A percentile compares a stretch with the other conserved stretches of the same genome.
Conservation (phyloP, 2,888 invertebrate genomes). For the Cremastobaeus sp. region DNA sequence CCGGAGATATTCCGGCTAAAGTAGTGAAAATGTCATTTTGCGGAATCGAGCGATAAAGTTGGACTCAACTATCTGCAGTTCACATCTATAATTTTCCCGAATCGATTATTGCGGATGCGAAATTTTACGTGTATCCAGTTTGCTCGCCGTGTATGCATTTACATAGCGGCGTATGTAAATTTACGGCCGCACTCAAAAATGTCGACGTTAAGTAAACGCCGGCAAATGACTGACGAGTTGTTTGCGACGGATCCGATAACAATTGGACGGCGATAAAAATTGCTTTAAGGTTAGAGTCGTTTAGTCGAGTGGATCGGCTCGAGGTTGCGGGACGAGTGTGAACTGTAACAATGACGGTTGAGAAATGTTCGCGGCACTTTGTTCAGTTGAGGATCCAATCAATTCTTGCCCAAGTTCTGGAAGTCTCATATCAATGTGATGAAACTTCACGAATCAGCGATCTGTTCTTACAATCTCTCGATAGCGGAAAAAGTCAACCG, state of each 20-base stretch:
- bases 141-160: slow-evolving; percentile 22
- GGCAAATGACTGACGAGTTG: slow-evolving; percentile 12
- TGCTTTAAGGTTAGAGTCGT: slow-evolving; percentile 25
- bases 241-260: background rate
- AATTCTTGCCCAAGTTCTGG: slow-evolving; percentile 46
- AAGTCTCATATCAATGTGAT: slow-evolving; percentile 45
- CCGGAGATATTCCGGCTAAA: slow-evolving; percentile 34
- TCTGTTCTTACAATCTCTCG: slow-evolving; percentile 31
- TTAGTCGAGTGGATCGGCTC: slow-evolving; percentile 27
- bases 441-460: slow-evolving; percentile 46
- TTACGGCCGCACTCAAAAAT: slow-evolving; percentile 13
- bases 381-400: slow-evolving; percentile 47
- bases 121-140: slow-evolving; percentile 18
- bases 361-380: slow-evolving; percentile 34
- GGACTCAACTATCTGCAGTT: slow-evolving; percentile 27
- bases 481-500: slow-evolving; percentile 25
- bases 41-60: slow-evolving; percentile 48
- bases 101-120: slow-evolving; percentile 33
- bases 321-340: slow-evolving; percentile 22
- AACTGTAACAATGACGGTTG: slow-evolving; percentile 39
- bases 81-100: slow-evolving; percentile 41
- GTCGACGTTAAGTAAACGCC: background rate
- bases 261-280: slow-evolving; percentile 6
- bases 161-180: slow-evolving; percentile 16
- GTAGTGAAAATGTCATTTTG: slow-evolving; percentile 54